phyloP scores from a whole-genome alignment of 1,140 invertebrate species.

The Papilio polytes region DNA sequence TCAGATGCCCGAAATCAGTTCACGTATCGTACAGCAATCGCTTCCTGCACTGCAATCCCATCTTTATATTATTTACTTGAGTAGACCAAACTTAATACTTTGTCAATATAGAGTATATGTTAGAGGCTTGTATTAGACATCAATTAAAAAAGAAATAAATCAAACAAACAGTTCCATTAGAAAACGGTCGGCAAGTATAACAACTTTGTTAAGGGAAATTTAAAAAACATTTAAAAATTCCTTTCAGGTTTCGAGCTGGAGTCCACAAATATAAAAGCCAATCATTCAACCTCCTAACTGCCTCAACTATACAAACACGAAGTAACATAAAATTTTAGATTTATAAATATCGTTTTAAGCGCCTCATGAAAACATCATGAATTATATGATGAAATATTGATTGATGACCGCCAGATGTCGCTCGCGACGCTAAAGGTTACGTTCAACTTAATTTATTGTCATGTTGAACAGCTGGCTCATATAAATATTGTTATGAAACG shows the following conservation, averaged over 20 bases:
- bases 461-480: slow-evolving; percentile 15
- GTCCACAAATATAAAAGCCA: neutral
- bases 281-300: neutral
- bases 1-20: neutral
- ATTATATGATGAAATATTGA: slow-evolving; percentile 30
- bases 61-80: neutral
- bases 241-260: neutral
- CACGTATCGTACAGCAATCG: neutral
- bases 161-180: too few relatives aligned
- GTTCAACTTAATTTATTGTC: slow-evolving; percentile 30
- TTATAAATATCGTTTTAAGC: neutral
- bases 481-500: slow-evolving; percentile 28
- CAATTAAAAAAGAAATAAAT: too few relatives aligned
- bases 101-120: too few relatives aligned
- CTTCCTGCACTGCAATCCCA: neutral
- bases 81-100: too few relatives aligned
- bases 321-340: neutral
- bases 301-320: neutral
- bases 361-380: slow-evolving; percentile 14
- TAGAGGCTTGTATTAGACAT: too few relatives aligned
- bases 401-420: slow-evolving; percentile 15
- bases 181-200: too few relatives aligned
- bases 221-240: too few relatives aligned
- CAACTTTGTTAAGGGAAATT: too few relatives aligned
- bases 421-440: slow-evolving; percentile 9